Percentiles rank a stretch among this genome's conserved stretches.
Conservation (phyloP, 2,888 invertebrate species). For the Temnothorax unifasciatus region DNA sequence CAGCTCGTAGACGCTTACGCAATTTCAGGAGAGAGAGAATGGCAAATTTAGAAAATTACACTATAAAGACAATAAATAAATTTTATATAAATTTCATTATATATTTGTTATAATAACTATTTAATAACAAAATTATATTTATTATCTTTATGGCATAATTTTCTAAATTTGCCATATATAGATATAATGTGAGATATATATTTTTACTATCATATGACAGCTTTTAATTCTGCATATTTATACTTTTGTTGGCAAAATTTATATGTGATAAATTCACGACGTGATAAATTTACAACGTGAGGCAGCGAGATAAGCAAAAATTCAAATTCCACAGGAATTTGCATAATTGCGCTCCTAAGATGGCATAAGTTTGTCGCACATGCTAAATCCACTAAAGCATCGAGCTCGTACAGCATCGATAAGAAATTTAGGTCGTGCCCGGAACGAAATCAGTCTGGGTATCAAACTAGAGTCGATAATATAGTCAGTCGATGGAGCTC, state of each 20-base stretch:
- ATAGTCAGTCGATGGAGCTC: constrained; percentile 44
- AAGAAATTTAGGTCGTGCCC: constrained; percentile 46
- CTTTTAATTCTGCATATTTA: not conserved
- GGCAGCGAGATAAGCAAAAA: not conserved
- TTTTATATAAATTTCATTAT: not conserved
- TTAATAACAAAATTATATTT: not conserved
- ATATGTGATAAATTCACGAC: not conserved
- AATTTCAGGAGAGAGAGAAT: constrained; percentile 1
- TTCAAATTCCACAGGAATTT: constrained; percentile 7
- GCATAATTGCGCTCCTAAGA: constrained; percentile 7
- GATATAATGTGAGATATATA: not conserved
- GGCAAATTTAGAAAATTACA: not conserved
- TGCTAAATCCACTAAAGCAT: constrained; percentile 27
- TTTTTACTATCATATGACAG: not conserved
- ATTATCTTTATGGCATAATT: not conserved
- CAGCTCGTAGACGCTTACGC: not conserved
- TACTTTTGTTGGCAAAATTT: not conserved
- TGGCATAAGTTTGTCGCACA: constrained; percentile 26
- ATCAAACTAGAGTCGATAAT: constrained; percentile 58
- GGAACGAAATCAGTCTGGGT: constrained; percentile 49
- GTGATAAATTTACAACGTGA: not conserved
- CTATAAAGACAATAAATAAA: not conserved
- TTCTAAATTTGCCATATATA: not conserved
- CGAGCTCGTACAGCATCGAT: constrained; percentile 2
- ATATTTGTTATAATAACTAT: not conserved